Percentiles rank a stretch among this genome's conserved stretches.
phyloP scores from a whole-genome alignment of 1,140 invertebrate genomes.

The Caenorhabditis inopinata region DNA sequence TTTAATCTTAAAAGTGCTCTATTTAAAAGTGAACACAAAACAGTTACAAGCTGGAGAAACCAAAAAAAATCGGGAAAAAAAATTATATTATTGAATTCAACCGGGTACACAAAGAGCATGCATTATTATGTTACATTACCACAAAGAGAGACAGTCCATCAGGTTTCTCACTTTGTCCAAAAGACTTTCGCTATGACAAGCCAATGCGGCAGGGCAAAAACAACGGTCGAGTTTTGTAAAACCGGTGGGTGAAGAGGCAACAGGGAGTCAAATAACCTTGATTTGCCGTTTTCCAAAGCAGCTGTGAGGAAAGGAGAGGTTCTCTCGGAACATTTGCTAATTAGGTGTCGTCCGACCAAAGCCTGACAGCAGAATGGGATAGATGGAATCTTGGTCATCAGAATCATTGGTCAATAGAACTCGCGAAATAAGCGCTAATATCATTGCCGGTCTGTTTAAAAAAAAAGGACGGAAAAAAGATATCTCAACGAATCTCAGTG shows the following conservation, averaged over 20 bases:
- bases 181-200: neutral
- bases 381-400: neutral
- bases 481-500: too few relatives aligned
- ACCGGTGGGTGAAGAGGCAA: neutral
- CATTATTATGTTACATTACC: neutral
- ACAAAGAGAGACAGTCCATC: too few relatives aligned
- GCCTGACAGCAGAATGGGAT: neutral
- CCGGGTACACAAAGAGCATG: neutral
- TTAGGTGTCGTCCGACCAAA: constrained; percentile 12
- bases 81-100: neutral
- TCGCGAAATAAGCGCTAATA: too few relatives aligned
- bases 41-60: too few relatives aligned
- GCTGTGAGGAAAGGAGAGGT: neutral
- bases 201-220: neutral
- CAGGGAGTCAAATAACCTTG: neutral
- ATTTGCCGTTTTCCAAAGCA: neutral
- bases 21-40: too few relatives aligned
- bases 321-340: constrained; percentile 30
- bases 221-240: neutral
- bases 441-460: too few relatives aligned
- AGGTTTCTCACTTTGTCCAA: neutral
- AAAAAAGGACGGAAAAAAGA: too few relatives aligned
- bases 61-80: neutral
- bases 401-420: too few relatives aligned
- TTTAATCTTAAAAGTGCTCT: too few relatives aligned